phyloP scores from a whole-genome alignment of 2,113 vertebrate genomes.

The Pyrgilauda ruficollis region DNA sequence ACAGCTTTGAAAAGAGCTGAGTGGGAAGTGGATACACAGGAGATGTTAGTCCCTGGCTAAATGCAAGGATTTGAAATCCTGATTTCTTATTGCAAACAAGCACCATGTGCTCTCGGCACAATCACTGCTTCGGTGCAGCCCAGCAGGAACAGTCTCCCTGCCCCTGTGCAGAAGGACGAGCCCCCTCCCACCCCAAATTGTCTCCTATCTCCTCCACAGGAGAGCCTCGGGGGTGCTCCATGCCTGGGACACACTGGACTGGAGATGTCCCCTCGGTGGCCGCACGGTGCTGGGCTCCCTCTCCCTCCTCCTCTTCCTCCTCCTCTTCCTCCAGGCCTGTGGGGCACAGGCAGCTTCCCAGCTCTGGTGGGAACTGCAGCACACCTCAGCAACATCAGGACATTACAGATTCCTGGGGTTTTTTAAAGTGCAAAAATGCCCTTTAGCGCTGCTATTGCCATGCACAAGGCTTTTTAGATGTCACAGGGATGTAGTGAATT shows the following conservation, averaged over 20 bases:
- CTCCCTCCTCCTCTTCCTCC: neutral
- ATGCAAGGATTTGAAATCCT: neutral
- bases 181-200: accelerated
- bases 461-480: neutral
- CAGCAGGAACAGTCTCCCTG: neutral
- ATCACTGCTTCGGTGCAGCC: accelerated
- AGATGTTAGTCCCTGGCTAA: neutral
- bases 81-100: neutral
- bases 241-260: neutral
- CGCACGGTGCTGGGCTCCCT: neutral
- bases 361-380: neutral
- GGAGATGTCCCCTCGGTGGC: neutral
- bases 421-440: neutral
- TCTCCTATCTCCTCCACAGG: accelerated
- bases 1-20: neutral
- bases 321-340: neutral
- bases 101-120: accelerated
- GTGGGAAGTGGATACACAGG: neutral
- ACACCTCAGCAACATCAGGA: neutral
- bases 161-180: neutral
- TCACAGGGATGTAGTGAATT: neutral
- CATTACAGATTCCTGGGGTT: neutral
- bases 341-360: neutral
- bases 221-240: accelerated
- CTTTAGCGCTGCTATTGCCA: neutral